A percentile compares a stretch with the other conserved stretches of the same genome.
Evolutionary conservation across 2,888 invertebrate genomes (phyloP).

Genomic region (Ectemnius continuus): DNA sequence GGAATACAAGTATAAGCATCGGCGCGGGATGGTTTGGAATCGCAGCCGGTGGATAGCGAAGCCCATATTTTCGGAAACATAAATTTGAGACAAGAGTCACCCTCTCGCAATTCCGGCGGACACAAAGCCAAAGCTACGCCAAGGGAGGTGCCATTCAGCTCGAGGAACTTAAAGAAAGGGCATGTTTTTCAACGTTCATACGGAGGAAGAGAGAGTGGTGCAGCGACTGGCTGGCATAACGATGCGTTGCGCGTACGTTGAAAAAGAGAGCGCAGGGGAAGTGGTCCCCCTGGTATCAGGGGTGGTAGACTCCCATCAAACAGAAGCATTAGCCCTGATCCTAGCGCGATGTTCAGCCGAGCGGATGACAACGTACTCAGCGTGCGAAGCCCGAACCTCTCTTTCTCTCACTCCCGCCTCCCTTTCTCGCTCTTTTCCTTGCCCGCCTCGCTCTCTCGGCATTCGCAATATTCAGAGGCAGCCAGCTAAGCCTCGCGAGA

Average conservation of each 20-base stretch:
- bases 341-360: constrained; percentile 76
- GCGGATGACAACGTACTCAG: constrained; percentile 78
- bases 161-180: background rate
- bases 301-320: constrained; percentile 71
- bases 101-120: background rate
- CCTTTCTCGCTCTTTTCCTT: constrained; percentile 1
- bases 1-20: constrained; percentile 29
- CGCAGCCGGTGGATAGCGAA: constrained; percentile 12
- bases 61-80: constrained; percentile 23
- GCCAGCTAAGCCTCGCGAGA: constrained; percentile 25
- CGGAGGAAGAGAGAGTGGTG: background rate
- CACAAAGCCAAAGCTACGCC: background rate
- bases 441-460: constrained; percentile 43
- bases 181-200: background rate
- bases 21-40: no score
- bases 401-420: constrained; percentile 50
- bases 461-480: constrained; percentile 24
- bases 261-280: constrained; percentile 3
- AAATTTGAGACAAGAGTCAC: constrained; percentile 17
- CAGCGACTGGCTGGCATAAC: constrained; percentile 2
- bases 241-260: constrained; percentile 17
- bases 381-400: constrained; percentile 69
- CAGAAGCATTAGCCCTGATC: constrained; percentile 77
- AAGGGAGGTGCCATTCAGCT: background rate
- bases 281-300: constrained; percentile 50